phyloP scores from a whole-genome alignment of 2,797 vertebrate genomes.

The Streptopelia turtur region DNA sequence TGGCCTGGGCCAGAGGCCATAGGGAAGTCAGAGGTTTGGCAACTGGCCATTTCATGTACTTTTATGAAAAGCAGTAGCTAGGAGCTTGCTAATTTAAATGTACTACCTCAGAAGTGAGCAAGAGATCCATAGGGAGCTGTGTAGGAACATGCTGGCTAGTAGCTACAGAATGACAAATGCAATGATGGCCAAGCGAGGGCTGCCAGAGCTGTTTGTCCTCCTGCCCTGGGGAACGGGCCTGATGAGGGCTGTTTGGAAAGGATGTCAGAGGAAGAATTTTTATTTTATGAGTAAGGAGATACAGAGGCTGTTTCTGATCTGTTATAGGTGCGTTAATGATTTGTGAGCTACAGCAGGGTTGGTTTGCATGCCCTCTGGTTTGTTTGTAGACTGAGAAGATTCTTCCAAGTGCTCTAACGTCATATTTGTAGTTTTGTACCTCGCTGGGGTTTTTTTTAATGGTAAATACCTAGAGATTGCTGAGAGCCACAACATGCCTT shows the following conservation, averaged over 20 bases:
- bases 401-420: neutral
- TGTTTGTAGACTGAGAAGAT: neutral
- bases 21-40: neutral
- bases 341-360: neutral
- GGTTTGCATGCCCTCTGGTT: neutral
- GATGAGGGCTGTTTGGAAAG: neutral
- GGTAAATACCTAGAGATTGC: neutral
- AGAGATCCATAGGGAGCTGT: neutral
- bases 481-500: neutral
- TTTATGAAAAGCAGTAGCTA: neutral
- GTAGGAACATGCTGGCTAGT: neutral
- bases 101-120: neutral
- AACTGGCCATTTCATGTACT: neutral
- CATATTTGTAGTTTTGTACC: neutral
- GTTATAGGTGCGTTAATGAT: neutral
- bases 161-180: neutral
- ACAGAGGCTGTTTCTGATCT: neutral
- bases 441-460: neutral
- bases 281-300: neutral
- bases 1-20: neutral
- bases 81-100: neutral
- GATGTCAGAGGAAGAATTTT: neutral
- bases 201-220: slow-evolving; percentile 27
- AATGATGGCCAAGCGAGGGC: neutral
- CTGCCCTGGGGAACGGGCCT: neutral